A percentile compares a stretch with the other conserved stretches of the same genome.
phyloP scores from a whole-genome alignment of 64 coral and sea anemone species.

The Hydrozoanthus tunicans region DNA sequence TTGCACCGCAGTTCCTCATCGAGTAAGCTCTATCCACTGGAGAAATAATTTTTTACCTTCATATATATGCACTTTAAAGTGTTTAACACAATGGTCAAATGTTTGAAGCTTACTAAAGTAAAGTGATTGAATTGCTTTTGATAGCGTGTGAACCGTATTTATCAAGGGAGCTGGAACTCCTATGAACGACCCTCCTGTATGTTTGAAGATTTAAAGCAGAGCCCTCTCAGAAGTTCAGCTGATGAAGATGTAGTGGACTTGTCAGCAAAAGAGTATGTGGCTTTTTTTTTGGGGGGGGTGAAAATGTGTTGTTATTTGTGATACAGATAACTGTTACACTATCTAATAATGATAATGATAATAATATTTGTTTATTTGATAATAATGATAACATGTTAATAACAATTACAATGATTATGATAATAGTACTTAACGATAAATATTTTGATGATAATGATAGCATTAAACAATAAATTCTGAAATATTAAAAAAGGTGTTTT shows the following conservation, averaged over 20 bases:
- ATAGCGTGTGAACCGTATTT: conserved; percentile 77
- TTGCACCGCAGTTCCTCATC: too few relatives aligned
- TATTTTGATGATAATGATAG: too few relatives aligned
- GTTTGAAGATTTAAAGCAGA: conserved; percentile 32
- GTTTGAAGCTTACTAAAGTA: background rate
- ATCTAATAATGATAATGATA: too few relatives aligned
- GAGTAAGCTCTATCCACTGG: too few relatives aligned
- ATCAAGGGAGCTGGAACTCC: conserved; percentile 54
- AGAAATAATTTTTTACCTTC: too few relatives aligned
- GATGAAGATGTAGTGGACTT: background rate
- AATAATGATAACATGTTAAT: too few relatives aligned
- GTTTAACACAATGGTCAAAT: background rate
- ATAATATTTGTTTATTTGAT: too few relatives aligned
- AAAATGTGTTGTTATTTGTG: background rate
- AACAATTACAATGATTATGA: too few relatives aligned
- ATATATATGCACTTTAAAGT: background rate
- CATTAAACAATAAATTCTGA: too few relatives aligned
- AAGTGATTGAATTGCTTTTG: background rate
- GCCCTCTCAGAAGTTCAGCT: background rate
- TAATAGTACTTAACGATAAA: too few relatives aligned
- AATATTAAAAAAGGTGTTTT: too few relatives aligned
- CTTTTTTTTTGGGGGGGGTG: background rate
- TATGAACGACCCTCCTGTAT: conserved; percentile 71
- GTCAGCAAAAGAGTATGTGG: background rate
- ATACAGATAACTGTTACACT: background rate